Evolutionary conservation across 2,888 invertebrate species (phyloP).

Genomic region (Hololepta plana): DNA sequence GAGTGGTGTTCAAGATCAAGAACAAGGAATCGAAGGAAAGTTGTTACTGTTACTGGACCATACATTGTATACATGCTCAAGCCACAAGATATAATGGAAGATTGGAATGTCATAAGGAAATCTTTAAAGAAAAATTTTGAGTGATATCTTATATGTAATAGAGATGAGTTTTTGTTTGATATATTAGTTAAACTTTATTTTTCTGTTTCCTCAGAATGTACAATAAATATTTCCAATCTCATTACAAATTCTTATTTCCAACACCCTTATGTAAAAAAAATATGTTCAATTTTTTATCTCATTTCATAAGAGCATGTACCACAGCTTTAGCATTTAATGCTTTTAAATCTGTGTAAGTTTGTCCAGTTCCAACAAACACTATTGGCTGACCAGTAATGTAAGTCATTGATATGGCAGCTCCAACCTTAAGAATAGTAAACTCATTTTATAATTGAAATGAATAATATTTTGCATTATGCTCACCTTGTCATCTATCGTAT

Average conservation of each 20-base stretch:
- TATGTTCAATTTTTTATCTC: slow-evolving; percentile 19
- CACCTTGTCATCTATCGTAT: slow-evolving; percentile 97
- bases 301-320: slow-evolving; percentile 91
- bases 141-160: too few relatives aligned
- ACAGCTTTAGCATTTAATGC: slow-evolving; percentile 93
- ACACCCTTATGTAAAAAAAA: slow-evolving; percentile 8
- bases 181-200: too few relatives aligned
- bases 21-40: slow-evolving; percentile 45
- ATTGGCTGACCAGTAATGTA: slow-evolving; percentile 99
- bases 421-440: slow-evolving; percentile 48
- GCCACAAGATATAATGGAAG: slow-evolving; percentile 86
- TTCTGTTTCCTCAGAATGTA: too few relatives aligned
- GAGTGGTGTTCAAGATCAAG: slow-evolving; percentile 36
- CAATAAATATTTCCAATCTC: slow-evolving; percentile 2
- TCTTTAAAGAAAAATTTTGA: too few relatives aligned
- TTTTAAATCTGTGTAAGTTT: slow-evolving; percentile 96
- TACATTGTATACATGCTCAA: slow-evolving; percentile 92
- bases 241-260: too few relatives aligned
- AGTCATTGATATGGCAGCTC: slow-evolving; percentile 99
- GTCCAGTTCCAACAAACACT: slow-evolving; percentile 97
- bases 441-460: too few relatives aligned
- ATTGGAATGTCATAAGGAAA: slow-evolving; percentile 85
- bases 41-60: slow-evolving; percentile 70
- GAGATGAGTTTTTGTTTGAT: too few relatives aligned
- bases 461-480: slow-evolving; percentile 5